Evolutionary conservation across 2,113 vertebrate species (phyloP).

Genomic region (Otolemur garnettii): DNA sequence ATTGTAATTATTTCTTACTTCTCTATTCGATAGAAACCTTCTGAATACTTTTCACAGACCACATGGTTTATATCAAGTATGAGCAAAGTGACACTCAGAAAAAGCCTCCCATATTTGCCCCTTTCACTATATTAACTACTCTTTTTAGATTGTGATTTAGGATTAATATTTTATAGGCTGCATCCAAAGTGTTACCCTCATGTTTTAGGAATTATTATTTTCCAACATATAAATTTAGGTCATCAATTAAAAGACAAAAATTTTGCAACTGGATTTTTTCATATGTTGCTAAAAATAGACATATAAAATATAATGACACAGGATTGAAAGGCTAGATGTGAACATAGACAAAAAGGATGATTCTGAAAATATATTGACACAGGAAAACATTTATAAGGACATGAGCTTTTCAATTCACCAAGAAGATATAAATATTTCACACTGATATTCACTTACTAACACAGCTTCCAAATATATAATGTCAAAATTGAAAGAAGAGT

Average conservation of each 20-base stretch:
- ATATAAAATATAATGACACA: neutral
- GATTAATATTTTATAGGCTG: neutral
- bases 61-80: neutral
- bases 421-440: neutral
- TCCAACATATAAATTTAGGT: neutral
- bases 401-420: neutral
- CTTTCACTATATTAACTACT: neutral
- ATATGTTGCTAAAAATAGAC: neutral
- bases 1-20: conserved; percentile 20
- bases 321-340: neutral
- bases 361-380: neutral
- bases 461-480: neutral
- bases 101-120: neutral
- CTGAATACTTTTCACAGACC: neutral
- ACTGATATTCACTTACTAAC: neutral
- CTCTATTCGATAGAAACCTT: neutral
- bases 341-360: neutral
- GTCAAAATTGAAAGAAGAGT: neutral
- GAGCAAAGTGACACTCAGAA: neutral
- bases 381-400: neutral
- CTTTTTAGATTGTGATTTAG: neutral
- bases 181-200: conserved; percentile 12
- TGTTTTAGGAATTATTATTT: conserved; percentile 19
- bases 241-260: conserved; percentile 27
- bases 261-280: neutral